Conservation (phyloP, 2,113 vertebrate genomes). For the Nothoprocta pentlandii region DNA sequence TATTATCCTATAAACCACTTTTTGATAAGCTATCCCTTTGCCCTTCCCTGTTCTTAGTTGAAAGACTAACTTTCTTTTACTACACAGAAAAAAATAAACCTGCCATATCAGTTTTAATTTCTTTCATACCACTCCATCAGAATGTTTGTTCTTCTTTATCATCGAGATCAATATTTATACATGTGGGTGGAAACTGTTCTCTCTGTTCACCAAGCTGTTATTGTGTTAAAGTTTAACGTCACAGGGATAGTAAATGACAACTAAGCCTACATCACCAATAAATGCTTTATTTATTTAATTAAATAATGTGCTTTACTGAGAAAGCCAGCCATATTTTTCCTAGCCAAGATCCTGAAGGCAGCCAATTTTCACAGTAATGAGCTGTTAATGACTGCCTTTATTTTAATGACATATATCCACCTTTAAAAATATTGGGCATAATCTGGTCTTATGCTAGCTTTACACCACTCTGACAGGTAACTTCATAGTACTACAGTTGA, state of each 20-base stretch:
- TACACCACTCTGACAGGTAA: background rate
- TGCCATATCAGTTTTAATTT: slow-evolving; percentile 10
- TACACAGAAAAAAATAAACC: slow-evolving; percentile 52
- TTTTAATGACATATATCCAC: background rate
- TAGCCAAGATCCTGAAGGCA: background rate
- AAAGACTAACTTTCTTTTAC: slow-evolving; percentile 57
- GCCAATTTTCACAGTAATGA: slow-evolving; percentile 12
- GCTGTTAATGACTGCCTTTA: background rate
- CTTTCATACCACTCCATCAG: slow-evolving; percentile 40
- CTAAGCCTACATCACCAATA: background rate
- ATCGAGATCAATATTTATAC: slow-evolving; percentile 65
- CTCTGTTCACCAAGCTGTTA: slow-evolving; percentile 26
- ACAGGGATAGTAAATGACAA: slow-evolving; percentile 39
- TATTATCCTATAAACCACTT: slow-evolving; percentile 43
- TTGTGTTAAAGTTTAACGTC: slow-evolving; percentile 56
- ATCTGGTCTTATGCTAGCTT: background rate
- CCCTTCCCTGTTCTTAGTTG: slow-evolving; percentile 63
- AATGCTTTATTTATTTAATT: slow-evolving; percentile 46
- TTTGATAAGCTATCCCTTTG: slow-evolving; percentile 52
- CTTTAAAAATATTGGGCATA: background rate
- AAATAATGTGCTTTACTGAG: background rate
- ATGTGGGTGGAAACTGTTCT: slow-evolving; percentile 67
- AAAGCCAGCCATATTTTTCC: background rate
- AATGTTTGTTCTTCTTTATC: slow-evolving; percentile 71
- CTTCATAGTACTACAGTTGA: background rate